A percentile compares a stretch with the other conserved stretches of the same genome.
Evolutionary conservation across 2,113 vertebrate species (phyloP).

Genomic region (Brachyhypopomus occidentalis): DNA sequence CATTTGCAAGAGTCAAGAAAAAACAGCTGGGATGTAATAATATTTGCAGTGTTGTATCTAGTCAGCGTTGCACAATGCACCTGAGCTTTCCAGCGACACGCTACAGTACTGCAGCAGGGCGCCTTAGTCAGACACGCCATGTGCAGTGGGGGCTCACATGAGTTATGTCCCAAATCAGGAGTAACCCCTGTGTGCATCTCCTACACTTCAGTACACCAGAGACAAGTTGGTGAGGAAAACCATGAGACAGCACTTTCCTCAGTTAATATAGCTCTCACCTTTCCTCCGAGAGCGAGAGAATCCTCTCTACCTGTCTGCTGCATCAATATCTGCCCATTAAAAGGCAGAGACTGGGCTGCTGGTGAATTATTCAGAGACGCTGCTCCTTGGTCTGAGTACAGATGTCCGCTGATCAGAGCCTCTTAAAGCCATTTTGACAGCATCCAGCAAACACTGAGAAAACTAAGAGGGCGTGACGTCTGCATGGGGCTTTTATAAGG

Average conservation of each 20-base stretch:
- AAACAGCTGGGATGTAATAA: neutral
- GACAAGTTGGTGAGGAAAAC: slow-evolving; percentile 45
- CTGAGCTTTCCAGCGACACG: slow-evolving; percentile 23
- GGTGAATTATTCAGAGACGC: slow-evolving; percentile 55
- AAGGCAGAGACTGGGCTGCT: slow-evolving; percentile 50
- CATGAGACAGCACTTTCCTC: slow-evolving; percentile 57
- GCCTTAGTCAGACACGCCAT: slow-evolving; percentile 16
- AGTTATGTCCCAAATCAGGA: slow-evolving; percentile 56
- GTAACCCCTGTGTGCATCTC: slow-evolving; percentile 49
- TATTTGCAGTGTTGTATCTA: neutral
- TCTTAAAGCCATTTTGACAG: slow-evolving; percentile 55
- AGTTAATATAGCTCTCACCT: slow-evolving; percentile 51
- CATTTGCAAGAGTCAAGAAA: neutral
- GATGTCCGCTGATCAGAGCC: slow-evolving; percentile 57
- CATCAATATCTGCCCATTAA: slow-evolving; percentile 56
- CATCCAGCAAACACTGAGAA: slow-evolving; percentile 13
- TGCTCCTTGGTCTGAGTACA: slow-evolving; percentile 51
- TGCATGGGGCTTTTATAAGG: slow-evolving; percentile 7
- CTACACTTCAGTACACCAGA: slow-evolving; percentile 51
- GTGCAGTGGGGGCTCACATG: slow-evolving; percentile 38
- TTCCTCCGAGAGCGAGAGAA: slow-evolving; percentile 46
- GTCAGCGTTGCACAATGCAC: neutral
- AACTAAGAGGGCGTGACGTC: slow-evolving; percentile 34
- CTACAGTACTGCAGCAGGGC: slow-evolving; percentile 13
- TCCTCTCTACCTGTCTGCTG: slow-evolving; percentile 54